Evolutionary conservation across 2,888 invertebrate species (phyloP), one percentile per base, ranked within the genome.

Genomic region (Sesia apiformis): DNA sequence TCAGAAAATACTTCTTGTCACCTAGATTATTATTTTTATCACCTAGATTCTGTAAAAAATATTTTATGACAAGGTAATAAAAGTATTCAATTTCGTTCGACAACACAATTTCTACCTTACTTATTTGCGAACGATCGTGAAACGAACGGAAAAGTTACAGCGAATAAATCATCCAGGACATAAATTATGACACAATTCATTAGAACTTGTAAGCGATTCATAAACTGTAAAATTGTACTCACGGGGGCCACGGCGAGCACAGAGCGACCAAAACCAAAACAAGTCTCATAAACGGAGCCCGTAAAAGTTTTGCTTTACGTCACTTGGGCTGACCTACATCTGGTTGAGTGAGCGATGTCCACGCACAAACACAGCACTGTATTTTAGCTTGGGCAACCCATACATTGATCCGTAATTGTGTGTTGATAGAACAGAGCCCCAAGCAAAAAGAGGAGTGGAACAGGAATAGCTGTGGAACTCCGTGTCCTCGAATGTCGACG

Each of bases 201-300:
- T 8, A 4, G 46, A 5, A 46, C n/a, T 4, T 46, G 46, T 46
- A 46, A 46, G 46, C 46, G 46, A 46, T 8, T 46, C 23, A 23
- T 46, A 8, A 8, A 46, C 4, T 46, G 46, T 46, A 46, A 46
- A 46, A 46, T 46, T 46, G 46, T n/a, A 8, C 46, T 46, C 46
- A 23, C 8, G 46, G 46, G 46, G n/a, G 7, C 4, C 2, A 23
- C 4, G 23, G 46, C 3, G 46, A 8, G n/a, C 46, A 23, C 7
- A 41, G 3, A 41, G 41, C 41, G 41, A 41, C 5, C 3, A 5
- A 43, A 49, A 49, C 49, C 23, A 53, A 53, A 56, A 54, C 56
- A 56, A 56, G 52, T 56, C 52, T 41, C 52, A 50, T 56, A 52
- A 52, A 52, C 54, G 39, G 53, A 49, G 40, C 51, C 53, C 53